Conservation (phyloP, 2,113 vertebrate species). For the Stigmatopora nigra region DNA sequence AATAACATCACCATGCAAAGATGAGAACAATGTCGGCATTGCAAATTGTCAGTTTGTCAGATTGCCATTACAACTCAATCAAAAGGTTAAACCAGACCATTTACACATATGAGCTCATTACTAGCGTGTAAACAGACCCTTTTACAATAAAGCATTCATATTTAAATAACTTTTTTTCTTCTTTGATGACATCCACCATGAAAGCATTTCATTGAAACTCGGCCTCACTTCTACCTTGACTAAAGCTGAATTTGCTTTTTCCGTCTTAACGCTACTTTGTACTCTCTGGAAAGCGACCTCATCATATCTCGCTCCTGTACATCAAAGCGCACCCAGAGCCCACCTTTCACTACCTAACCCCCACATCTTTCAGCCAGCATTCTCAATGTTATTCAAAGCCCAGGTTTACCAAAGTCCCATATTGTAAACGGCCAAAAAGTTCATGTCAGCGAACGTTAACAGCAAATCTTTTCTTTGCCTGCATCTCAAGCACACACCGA, state of each 20-base stretch:
- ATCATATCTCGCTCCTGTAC: conserved; percentile 71
- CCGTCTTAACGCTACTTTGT: conserved; percentile 66
- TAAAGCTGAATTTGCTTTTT: conserved; percentile 69
- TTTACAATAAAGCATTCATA: conserved; percentile 60
- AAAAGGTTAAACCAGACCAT: no score
- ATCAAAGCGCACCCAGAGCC: conserved; percentile 61
- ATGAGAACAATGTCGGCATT: not conserved
- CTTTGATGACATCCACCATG: conserved; percentile 43
- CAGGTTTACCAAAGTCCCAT: conserved; percentile 62
- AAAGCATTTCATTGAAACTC: conserved; percentile 62
- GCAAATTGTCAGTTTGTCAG: no score
- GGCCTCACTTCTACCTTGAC: conserved; percentile 59
- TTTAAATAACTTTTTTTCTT: conserved; percentile 71
- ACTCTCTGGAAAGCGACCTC: conserved; percentile 69
- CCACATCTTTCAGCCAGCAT: conserved; percentile 43
- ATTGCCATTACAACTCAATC: no score
- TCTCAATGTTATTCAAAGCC: conserved; percentile 64
- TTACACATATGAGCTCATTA: conserved; percentile 8
- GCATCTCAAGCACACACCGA: conserved; percentile 41
- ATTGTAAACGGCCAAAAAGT: conserved; percentile 61
- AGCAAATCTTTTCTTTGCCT: conserved; percentile 50
- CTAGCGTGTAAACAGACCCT: conserved; percentile 45
- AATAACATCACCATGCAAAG: not conserved
- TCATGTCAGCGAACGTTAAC: conserved; percentile 53
- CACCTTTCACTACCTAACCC: not conserved